phyloP scores from a whole-genome alignment of 2,888 invertebrate genomes.

The Polydrusus cervinus region DNA sequence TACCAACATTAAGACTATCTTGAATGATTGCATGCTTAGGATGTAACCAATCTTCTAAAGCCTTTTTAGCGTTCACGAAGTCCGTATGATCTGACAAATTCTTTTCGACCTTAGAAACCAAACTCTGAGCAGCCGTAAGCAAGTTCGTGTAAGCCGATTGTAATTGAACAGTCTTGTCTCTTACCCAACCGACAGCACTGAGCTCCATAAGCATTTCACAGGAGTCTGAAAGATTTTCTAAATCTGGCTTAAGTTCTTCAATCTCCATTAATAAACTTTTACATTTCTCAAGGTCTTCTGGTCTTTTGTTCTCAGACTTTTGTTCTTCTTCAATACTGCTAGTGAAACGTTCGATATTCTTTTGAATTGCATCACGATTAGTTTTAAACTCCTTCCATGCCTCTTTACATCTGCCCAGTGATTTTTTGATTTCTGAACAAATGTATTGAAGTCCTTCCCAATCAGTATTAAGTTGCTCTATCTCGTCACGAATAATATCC shows the following conservation, averaged over 20 bases:
- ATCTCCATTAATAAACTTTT: conserved; percentile 85
- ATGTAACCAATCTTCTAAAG: conserved; percentile 88
- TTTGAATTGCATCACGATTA: conserved; percentile 82
- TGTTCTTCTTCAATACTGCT: conserved; percentile 77
- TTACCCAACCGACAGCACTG: conserved; percentile 87
- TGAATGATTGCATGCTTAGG: conserved; percentile 87
- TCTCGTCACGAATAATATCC: conserved; percentile 86
- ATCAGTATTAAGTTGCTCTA: conserved; percentile 85
- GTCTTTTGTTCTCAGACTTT: conserved; percentile 81
- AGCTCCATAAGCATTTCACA: conserved; percentile 91
- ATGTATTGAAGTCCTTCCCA: conserved; percentile 88
- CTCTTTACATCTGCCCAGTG: conserved; percentile 83
- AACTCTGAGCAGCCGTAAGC: conserved; percentile 84
- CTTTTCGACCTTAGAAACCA: conserved; percentile 91
- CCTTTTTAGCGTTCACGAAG: conserved; percentile 89
- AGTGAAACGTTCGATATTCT: conserved; percentile 83
- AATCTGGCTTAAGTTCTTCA: conserved; percentile 81
- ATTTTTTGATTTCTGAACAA: conserved; percentile 84
- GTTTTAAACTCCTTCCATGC: conserved; percentile 88
- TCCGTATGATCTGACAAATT: conserved; percentile 93
- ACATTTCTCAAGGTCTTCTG: conserved; percentile 85
- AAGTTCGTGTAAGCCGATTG: conserved; percentile 88
- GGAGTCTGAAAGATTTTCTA: conserved; percentile 90
- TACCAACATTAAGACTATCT: conserved; percentile 88
- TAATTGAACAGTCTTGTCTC: conserved; percentile 89